phyloP scores from a whole-genome alignment of 2,113 vertebrate species.

The Nycticryphes semicollaris region DNA sequence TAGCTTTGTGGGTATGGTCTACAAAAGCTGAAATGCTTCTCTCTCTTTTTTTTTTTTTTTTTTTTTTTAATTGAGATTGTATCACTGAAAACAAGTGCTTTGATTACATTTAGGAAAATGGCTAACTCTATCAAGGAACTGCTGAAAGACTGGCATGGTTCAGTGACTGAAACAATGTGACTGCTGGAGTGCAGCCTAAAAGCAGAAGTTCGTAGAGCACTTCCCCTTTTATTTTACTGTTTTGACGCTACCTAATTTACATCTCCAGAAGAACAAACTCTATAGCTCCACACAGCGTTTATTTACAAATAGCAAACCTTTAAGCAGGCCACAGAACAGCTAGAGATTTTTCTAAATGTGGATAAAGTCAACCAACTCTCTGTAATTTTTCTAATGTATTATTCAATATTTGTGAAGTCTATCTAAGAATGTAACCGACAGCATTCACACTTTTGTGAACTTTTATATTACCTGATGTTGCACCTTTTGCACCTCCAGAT shows the following conservation, averaged over 20 bases:
- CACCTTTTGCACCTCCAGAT: background rate
- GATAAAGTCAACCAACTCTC: background rate
- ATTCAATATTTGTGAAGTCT: background rate
- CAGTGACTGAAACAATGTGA: background rate
- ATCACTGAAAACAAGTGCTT: background rate
- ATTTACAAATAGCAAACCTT: background rate
- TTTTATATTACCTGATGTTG: background rate
- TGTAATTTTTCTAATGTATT: background rate
- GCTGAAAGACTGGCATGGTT: background rate
- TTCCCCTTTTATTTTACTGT: background rate
- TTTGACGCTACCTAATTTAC: background rate
- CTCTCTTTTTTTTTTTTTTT: background rate
- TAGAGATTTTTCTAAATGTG: background rate
- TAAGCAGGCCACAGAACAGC: background rate
- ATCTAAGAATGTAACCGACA: background rate
- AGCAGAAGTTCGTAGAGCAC: background rate
- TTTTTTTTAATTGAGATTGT: background rate
- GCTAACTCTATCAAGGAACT: constrained; percentile 11
- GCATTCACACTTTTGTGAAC: background rate
- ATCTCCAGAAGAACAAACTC: background rate
- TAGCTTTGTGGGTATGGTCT: background rate
- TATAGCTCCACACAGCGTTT: constrained; percentile 47
- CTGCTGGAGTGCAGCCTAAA: background rate
- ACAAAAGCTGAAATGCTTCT: background rate
- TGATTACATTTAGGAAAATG: background rate